Evolutionary conservation across 2,797 vertebrate genomes (phyloP).

Genomic region (Acanthurus lineatus): DNA sequence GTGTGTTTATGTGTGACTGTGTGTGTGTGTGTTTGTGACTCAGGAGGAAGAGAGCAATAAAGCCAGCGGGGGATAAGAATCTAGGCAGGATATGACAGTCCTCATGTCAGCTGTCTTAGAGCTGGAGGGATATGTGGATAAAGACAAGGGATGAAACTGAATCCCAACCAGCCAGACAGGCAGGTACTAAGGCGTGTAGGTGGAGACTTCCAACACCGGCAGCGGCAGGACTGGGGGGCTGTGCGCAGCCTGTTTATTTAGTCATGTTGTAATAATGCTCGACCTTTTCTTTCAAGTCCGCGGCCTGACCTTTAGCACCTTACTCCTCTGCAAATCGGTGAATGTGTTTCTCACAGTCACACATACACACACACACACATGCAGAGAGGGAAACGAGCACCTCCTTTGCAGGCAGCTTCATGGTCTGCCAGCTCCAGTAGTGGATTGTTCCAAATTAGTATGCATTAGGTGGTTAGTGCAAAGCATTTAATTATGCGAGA

Average conservation of each 20-base stretch:
- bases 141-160: slow-evolving; percentile 79
- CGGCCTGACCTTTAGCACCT: slow-evolving; percentile 83
- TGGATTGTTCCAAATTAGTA: slow-evolving; percentile 87
- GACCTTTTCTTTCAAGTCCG: slow-evolving; percentile 86
- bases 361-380: slow-evolving; percentile 22
- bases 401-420: slow-evolving; percentile 78
- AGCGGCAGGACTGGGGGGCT: slow-evolving; percentile 51
- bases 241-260: slow-evolving; percentile 83
- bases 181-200: slow-evolving; percentile 59
- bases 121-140: slow-evolving; percentile 79
- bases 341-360: slow-evolving; percentile 28
- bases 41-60: slow-evolving; percentile 82
- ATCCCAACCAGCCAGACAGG: slow-evolving; percentile 61
- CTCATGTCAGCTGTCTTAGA: slow-evolving; percentile 83
- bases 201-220: slow-evolving; percentile 44
- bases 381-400: slow-evolving; percentile 59
- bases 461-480: slow-evolving; percentile 86
- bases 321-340: slow-evolving; percentile 61
- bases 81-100: slow-evolving; percentile 87
- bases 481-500: slow-evolving; percentile 88
- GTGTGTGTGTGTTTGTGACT: slow-evolving; percentile 61
- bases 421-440: slow-evolving; percentile 80
- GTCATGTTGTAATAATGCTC: slow-evolving; percentile 87
- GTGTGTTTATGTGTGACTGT: background rate
- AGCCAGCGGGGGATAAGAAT: slow-evolving; percentile 82